These are phyloP conservation scores for Emmelina monodactyla DNA, from an alignment of 2,888 invertebrate species.

Conservation along the genomic window DNA sequence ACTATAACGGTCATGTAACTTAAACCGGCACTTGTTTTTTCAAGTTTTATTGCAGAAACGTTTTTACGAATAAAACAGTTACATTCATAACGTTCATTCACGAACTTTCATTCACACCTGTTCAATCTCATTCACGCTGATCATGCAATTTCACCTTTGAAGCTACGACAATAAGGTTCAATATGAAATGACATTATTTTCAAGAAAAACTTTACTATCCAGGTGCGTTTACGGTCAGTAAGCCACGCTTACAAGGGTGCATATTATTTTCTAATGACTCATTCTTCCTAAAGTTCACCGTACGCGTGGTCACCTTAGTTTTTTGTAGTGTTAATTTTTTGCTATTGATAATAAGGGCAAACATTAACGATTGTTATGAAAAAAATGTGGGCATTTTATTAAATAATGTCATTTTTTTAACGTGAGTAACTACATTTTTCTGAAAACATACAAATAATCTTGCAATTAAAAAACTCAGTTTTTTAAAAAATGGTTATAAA, in stretches of 20 bases:
- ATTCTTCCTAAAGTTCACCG: conserved; percentile 25
- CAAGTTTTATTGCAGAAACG: too few relatives aligned
- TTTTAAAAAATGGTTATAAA: too few relatives aligned
- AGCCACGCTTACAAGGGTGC: conserved; percentile 30
- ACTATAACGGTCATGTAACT: neutral
- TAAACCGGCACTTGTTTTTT: neutral
- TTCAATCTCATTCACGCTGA: conserved; percentile 10
- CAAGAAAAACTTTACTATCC: conserved; percentile 17
- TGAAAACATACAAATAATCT: too few relatives aligned
- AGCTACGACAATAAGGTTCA: conserved; percentile 1
- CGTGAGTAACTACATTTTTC: too few relatives aligned
- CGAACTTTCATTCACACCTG: conserved; percentile 28
- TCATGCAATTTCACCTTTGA: conserved; percentile 8
- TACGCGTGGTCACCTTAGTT: conserved; percentile 36
- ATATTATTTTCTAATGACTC: conserved; percentile 21
- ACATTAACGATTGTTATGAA: conserved; percentile 6
- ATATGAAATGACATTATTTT: neutral
- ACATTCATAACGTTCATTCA: conserved; percentile 22
- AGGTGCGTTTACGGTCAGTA: conserved; percentile 50
- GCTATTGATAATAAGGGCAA: conserved; percentile 11
- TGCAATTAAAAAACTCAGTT: too few relatives aligned
- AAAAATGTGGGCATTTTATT: too few relatives aligned
- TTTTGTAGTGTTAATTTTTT: conserved; percentile 29
- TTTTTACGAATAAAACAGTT: conserved; percentile 1
- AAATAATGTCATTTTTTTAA: too few relatives aligned